phyloP scores from a whole-genome alignment of 2,797 vertebrate species.

The Bucorvus abyssinicus region DNA sequence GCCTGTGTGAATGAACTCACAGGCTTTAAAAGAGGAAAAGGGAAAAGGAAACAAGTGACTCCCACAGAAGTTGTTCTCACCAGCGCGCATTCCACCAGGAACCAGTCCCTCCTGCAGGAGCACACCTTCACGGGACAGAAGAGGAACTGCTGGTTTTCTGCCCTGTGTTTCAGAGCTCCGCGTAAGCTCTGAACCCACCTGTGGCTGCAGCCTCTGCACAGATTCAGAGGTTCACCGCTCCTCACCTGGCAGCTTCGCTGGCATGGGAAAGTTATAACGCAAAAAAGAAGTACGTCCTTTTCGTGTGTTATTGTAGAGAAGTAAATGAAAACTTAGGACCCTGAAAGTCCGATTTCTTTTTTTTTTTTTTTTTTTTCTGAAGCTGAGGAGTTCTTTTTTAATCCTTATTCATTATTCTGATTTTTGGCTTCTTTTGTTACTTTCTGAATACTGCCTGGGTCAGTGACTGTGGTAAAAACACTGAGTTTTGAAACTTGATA shows the following conservation, averaged over 20 bases:
- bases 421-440: not conserved
- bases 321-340: constrained; percentile 52
- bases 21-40: not conserved
- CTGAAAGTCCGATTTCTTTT: not conserved
- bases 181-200: not conserved
- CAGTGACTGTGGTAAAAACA: not conserved
- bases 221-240: not conserved
- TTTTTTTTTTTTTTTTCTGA: not conserved
- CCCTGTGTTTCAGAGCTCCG: not conserved
- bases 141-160: not conserved
- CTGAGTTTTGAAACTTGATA: not conserved
- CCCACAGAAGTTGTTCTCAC: not conserved
- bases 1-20: not conserved
- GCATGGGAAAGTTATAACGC: not conserved
- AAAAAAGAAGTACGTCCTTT: not conserved
- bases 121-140: not conserved
- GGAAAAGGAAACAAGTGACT: not conserved
- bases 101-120: not conserved
- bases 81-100: not conserved
- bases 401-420: not conserved
- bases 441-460: not conserved
- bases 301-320: not conserved
- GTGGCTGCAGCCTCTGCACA: not conserved
- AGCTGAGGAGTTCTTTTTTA: not conserved
- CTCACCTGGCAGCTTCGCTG: not conserved